Evolutionary conservation across 2,797 vertebrate genomes (phyloP), one percentile per base, ranked within the genome.

Genomic region (Poecilia velifera): DNA sequence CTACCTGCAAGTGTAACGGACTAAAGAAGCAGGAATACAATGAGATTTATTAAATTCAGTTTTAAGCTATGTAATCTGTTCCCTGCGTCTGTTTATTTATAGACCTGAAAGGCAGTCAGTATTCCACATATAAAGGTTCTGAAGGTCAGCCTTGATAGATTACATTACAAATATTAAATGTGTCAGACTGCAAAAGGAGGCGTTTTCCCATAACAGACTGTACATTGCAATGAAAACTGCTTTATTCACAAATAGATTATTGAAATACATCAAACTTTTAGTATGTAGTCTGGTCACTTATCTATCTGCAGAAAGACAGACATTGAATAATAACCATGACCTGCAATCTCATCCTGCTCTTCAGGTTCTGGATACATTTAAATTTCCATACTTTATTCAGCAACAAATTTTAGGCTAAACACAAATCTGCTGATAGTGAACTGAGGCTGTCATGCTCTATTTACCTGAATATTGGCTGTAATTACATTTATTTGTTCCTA

Each of bases 71-170:
- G 20, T 73, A 76, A 18, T 76, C 74, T 71, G 51, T 51, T 47
- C 49, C 73, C 73, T 39, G n/a, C 2, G 39, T 4, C 71, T 20
- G 28, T 72, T 82, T 87, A 91, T 89, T 89, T 88, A 83, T 76
- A 80, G 76, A 47, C 77, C 74, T 53, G 0, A 51, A 41, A 53
- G 64, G 64, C 68, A 31, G 79, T 74, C 45, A 6, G 71, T 83
- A 73, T 78, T 74, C 46, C 46, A 43, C 80, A 59, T 78, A 3
- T 51, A 36, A 0, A 43, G 31, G 49, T 13, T 49, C 59, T 76
- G 55, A 82, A 76, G 81, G 78, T 74, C 74, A 62, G 55, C 57
- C 55, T 49, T 34, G 18, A 76, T 13, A 59, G 36, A 83, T 59
- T 46, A 4, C 13, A 75, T 59, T 34, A 47, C 13, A 73, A 14